Evolutionary conservation across 2,888 invertebrate genomes (phyloP).

Genomic region (Sipha maydis): DNA sequence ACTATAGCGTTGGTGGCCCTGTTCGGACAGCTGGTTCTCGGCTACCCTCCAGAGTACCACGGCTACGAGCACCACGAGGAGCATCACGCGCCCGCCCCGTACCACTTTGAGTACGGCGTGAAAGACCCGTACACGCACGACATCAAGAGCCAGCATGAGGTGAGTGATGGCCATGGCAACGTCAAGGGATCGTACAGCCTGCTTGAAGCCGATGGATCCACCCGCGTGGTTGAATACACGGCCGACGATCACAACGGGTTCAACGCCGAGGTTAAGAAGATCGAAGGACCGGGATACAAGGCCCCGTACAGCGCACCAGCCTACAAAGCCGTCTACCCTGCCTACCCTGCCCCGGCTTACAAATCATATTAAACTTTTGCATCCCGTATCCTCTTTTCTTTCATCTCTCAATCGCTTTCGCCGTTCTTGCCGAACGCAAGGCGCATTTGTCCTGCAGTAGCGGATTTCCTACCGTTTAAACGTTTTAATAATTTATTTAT

Average conservation of each 20-base stretch:
- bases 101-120: constrained; percentile 38
- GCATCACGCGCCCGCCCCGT: not conserved
- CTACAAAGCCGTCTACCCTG: constrained; percentile 9
- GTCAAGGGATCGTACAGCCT: constrained; percentile 55
- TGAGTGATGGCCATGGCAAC: constrained; percentile 40
- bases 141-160: constrained; percentile 34
- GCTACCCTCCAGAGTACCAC: constrained; percentile 1
- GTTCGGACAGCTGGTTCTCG: constrained; percentile 10
- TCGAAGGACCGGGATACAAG: constrained; percentile 40
- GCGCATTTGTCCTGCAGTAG: not conserved
- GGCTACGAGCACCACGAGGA: not conserved
- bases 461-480: not conserved
- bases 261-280: constrained; percentile 52
- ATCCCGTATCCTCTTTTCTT: not conserved
- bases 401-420: not conserved
- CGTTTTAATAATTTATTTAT: not conserved
- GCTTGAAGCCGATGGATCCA: constrained; percentile 46
- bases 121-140: constrained; percentile 50
- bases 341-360: constrained; percentile 11
- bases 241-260: constrained; percentile 44
- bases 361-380: not conserved
- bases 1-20: constrained; percentile 29
- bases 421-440: not conserved
- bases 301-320: constrained; percentile 46
- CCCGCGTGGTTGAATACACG: constrained; percentile 42